Base-by-base conservation (phyloP, 2,888 invertebrate species). In the Parascotia fuliginaria region DNA sequence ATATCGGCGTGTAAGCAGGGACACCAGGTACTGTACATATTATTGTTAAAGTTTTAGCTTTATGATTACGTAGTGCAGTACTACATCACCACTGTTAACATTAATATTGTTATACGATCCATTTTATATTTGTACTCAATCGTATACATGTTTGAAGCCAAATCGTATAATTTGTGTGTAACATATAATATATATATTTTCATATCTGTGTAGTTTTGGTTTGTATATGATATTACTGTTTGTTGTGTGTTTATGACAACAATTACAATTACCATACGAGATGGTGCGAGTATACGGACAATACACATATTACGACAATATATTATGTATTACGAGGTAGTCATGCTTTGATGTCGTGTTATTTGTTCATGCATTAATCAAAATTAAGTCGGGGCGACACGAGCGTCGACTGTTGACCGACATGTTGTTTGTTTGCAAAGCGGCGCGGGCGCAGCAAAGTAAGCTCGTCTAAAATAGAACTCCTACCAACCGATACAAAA, bases 401-500 rank as follows among this genome's bases (percentile, higher is more conserved):
- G 65, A 63, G 62, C 69, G 73, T 76, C 73, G 81, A 79, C 77
- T 78, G 78, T 68, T 87, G 87, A 87, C 87, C 87, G 89, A 89
- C 81, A 84, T 88, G 72, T 82, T 77, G 81, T 72, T 76, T 77
- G 72, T 79, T 79, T 77, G 77, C 73, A 73, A 65, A 79, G 73
- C 77, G 83, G 86, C 87, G 87, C 91, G 89, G 86, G 89, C 89
- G 89, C 89, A 85, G 79, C 80, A 72, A 74, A 69, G 70, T 75
- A 76, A 69, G 68, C 48, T 66, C 65, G 75, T 78, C 82, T 54
- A 79, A 89, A 90, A 91, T 91, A 91, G 89, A 87, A 79, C 79
- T 77, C 80, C 81, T 81, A 79, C 83, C 79, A 70, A 75, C 74
- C 69, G 81, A 71, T 78, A 67, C 77, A 79, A 73, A 89, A 88